Conservation (phyloP, 2,113 vertebrate species). For the Muntiacus muntjak region DNA sequence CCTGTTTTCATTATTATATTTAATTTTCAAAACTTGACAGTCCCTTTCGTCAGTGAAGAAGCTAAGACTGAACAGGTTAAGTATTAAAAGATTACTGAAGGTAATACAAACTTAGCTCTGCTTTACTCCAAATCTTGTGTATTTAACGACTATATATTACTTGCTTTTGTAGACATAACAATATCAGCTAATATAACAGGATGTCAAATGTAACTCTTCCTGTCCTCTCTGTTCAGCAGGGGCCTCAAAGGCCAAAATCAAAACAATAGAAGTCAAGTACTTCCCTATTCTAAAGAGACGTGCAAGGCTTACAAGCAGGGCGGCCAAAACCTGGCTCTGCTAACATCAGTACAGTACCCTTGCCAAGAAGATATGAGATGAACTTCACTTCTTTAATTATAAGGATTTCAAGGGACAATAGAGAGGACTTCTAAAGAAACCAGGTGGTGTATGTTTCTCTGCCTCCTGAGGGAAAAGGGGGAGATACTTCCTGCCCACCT, state of each 20-base stretch:
- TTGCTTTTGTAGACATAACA: slow-evolving; percentile 62
- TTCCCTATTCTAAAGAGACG: not conserved
- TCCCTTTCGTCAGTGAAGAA: not conserved
- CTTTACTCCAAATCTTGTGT: not conserved
- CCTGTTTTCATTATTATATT: not conserved
- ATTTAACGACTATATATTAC: not conserved
- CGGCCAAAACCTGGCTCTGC: not conserved
- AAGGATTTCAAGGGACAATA: not conserved
- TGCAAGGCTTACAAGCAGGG: not conserved
- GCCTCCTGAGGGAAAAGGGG: not conserved
- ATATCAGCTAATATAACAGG: slow-evolving; percentile 55
- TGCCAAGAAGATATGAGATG: not conserved
- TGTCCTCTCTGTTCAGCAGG: slow-evolving; percentile 47
- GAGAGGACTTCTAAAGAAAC: not conserved
- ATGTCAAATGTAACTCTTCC: slow-evolving; percentile 55
- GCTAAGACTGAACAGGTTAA: not conserved
- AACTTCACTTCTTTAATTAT: not conserved
- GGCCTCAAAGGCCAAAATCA: slow-evolving; percentile 30
- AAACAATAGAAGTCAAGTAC: slow-evolving; percentile 47
- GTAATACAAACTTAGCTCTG: not conserved
- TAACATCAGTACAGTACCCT: not conserved
- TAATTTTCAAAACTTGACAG: not conserved
- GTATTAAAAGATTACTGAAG: not conserved
- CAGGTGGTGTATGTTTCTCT: not conserved
- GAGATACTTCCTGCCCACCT: not conserved